Conservation (phyloP, 2,113 vertebrate species). For the Dissostichus mawsoni region DNA sequence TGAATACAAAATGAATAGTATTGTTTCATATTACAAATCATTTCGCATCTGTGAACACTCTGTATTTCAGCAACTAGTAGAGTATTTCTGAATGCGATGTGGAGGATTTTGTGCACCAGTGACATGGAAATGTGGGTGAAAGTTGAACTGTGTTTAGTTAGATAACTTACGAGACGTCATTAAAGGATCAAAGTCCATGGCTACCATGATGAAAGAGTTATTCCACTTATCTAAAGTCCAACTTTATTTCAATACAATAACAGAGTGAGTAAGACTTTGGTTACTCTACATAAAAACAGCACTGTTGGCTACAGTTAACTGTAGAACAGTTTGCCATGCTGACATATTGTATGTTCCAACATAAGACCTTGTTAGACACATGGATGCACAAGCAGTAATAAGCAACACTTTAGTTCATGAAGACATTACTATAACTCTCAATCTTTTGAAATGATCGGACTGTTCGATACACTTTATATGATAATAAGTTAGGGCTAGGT, state of each 20-base stretch:
- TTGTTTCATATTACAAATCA: background rate
- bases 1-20: background rate
- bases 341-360: background rate
- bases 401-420: background rate
- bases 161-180: conserved; percentile 62
- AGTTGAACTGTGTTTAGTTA: conserved; percentile 69
- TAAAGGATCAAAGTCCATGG: conserved; percentile 72
- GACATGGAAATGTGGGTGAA: conserved; percentile 69
- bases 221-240: conserved; percentile 69
- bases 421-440: background rate
- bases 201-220: conserved; percentile 68
- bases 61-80: background rate
- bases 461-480: background rate
- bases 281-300: conserved; percentile 12
- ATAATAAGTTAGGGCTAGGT: background rate
- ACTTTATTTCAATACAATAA: conserved; percentile 66
- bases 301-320: background rate
- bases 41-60: background rate
- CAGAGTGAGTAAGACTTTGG: conserved; percentile 28
- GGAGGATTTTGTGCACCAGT: conserved; percentile 8
- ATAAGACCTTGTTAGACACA: background rate
- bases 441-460: background rate
- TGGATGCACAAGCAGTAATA: background rate
- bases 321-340: background rate
- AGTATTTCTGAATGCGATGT: conserved; percentile 7